Base-by-base conservation (phyloP, 2,113 vertebrate genomes). In the Solenodon paradoxus region DNA sequence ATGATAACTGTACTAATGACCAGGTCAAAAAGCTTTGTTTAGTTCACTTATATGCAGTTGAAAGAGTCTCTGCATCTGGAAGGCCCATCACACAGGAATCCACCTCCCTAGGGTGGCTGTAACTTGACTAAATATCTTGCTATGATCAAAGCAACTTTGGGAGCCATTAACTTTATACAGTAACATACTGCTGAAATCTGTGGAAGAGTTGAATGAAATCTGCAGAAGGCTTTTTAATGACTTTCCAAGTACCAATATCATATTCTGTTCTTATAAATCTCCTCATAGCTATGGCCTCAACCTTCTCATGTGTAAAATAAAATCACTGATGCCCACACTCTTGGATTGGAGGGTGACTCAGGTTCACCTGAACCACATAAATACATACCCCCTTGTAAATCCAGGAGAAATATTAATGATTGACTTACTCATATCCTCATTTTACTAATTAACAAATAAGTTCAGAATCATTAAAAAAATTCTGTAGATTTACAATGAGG, bases 101-200 rank as follows among this genome's bases (percentile, higher is more conserved):
- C 4, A 86, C 88, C 22, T 81, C 80, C 61, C 61, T 63, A 55
- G 75, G 51, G 16, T 71, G 42, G 19, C 77, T 61, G 84, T 78
- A 94, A 88, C 81, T 72, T 91, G 83, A 82, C 77, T 68, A 91
- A 96, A 66, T 88, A 92, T 64, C 20, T 66, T 94, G 45, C 55
- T 79, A 42, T 93, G 96, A 96, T 96, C 95, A 97, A 97, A 96
- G 86, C 72, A 63, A 92, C 81, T 66, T 90, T 79, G 17, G 68
- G 19, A 95, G 15, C n/a, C 78, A 86, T 91, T 93, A 96, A 35
- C 72, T 95, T 57, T 93, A 8, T 10, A 47, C 4, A 75, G 15
- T 13, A 86, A 89, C 9, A 12, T 55, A 15, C 61, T 89, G 59
- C 69, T 94, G 68, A 96, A 88, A 95, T 93, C 12, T 95, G 13